Percentiles rank a stretch among this genome's conserved stretches.
Evolutionary conservation across 2,888 invertebrate species (phyloP).

Genomic region (Coleophora deauratella): DNA sequence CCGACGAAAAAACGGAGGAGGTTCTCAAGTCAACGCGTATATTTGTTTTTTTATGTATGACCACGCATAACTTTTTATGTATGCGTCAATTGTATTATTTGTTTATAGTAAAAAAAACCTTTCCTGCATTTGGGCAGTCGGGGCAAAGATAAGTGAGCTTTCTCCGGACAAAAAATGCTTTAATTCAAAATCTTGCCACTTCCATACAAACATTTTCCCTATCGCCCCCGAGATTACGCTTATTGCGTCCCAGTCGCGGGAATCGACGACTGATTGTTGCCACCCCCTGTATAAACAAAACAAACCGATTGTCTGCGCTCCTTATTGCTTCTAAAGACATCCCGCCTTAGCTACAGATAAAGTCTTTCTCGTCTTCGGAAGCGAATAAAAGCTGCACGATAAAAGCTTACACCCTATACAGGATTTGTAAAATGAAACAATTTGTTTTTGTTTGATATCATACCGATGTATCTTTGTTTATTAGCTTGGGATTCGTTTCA

Average conservation of each 20-base stretch:
- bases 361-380: neutral
- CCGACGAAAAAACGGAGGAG: too few relatives aligned
- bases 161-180: too few relatives aligned
- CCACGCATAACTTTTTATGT: too few relatives aligned
- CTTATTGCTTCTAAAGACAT: slow-evolving; percentile 36
- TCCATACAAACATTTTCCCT: too few relatives aligned
- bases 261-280: slow-evolving; percentile 49
- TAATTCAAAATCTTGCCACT: too few relatives aligned
- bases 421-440: slow-evolving; percentile 25
- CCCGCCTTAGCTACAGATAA: slow-evolving; percentile 11
- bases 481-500: neutral
- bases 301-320: slow-evolving; percentile 55
- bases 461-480: neutral
- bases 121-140: too few relatives aligned
- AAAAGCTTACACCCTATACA: slow-evolving; percentile 22
- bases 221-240: slow-evolving; percentile 44
- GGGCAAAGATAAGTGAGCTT: too few relatives aligned
- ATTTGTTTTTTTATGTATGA: too few relatives aligned
- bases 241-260: slow-evolving; percentile 52
- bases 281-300: slow-evolving; percentile 43
- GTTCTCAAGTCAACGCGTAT: too few relatives aligned
- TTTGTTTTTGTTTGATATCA: slow-evolving; percentile 15
- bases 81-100: too few relatives aligned
- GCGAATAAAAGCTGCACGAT: too few relatives aligned
- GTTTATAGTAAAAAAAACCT: too few relatives aligned